Conservation (phyloP, 1,140 invertebrate species). For the Lycorma delicatula region DNA sequence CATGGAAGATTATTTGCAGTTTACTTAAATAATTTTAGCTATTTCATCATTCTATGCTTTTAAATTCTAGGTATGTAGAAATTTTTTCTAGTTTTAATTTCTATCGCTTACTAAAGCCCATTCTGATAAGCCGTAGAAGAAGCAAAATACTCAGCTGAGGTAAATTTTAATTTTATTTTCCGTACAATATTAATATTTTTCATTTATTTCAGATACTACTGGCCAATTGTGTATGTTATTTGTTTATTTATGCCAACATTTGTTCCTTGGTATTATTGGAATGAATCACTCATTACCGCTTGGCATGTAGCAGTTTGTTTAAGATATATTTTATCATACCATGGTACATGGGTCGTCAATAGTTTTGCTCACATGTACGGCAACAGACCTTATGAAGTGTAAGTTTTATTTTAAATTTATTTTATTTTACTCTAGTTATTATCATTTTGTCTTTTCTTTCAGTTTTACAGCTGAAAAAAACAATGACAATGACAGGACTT, state of each 20-base stretch:
- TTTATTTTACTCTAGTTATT: neutral
- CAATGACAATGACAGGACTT: neutral
- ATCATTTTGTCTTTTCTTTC: neutral
- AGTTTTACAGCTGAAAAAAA: neutral
- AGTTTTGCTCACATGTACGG: constrained; percentile 65
- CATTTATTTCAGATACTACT: constrained; percentile 23
- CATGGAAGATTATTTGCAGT: too few species aligned
- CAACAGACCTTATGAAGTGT: constrained; percentile 63
- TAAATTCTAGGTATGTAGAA: too few species aligned
- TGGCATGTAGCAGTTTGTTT: constrained; percentile 57
- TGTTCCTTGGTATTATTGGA: constrained; percentile 51
- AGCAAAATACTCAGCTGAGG: too few species aligned
- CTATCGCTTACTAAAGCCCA: too few species aligned
- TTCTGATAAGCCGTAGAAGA: too few species aligned
- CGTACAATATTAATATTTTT: neutral
- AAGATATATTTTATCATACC: constrained; percentile 54
- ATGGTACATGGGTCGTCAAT: constrained; percentile 70
- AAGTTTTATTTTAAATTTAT: constrained; percentile 28
- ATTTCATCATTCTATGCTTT: too few species aligned
- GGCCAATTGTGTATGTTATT: constrained; percentile 19
- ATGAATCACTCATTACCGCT: constrained; percentile 49
- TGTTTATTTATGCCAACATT: constrained; percentile 41
- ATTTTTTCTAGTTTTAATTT: too few species aligned
- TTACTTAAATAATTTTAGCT: too few species aligned
- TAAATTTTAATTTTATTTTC: too few species aligned